Evolutionary conservation across 2,797 vertebrate species (phyloP).

Genomic region (Tapirus indicus): DNA sequence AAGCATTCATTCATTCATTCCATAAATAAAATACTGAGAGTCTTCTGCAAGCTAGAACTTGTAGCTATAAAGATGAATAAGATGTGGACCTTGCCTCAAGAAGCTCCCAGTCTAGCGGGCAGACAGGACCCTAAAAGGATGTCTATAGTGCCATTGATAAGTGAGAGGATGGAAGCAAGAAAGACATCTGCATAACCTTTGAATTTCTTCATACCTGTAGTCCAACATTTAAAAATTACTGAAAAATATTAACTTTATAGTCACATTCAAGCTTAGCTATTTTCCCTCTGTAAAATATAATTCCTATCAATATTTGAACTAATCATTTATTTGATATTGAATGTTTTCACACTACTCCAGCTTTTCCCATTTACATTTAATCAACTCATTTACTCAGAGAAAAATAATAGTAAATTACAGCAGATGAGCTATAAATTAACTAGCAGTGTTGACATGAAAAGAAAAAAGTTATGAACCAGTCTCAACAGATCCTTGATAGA

Average conservation of each 20-base stretch:
- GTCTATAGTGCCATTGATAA: neutral
- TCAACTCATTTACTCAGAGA: neutral
- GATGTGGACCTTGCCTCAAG: neutral
- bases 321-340: neutral
- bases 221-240: constrained; percentile 15
- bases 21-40: neutral
- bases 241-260: neutral
- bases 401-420: neutral
- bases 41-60: neutral
- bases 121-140: neutral
- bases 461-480: neutral
- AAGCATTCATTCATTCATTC: neutral
- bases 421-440: neutral
- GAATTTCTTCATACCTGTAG: neutral
- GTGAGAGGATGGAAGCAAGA: neutral
- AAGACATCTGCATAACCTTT: neutral
- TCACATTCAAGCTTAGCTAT: neutral
- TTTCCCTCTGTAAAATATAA: constrained; percentile 2
- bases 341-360: neutral
- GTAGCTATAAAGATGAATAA: neutral
- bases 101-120: neutral
- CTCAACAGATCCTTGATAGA: neutral
- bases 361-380: neutral
- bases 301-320: neutral
- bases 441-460: neutral